Base-by-base conservation (phyloP, 2,888 invertebrate species). In the Celastrina argiolus region DNA sequence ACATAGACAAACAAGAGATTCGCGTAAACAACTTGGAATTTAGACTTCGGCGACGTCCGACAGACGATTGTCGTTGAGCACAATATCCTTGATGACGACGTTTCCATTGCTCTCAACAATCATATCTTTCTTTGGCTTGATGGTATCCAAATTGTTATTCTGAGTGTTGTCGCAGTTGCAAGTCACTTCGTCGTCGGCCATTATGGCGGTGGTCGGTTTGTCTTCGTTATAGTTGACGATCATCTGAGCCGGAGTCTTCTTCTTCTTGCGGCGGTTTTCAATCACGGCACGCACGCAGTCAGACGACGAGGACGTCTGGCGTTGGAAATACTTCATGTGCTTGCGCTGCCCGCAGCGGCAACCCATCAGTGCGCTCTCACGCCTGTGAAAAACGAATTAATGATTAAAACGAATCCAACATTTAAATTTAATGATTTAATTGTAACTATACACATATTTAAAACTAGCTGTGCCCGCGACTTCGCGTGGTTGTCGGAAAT, bases 341-440 rank as follows among this genome's bases (percentile, higher is more conserved):
- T 80, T 82, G 34, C 83, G 81, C 4, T 79, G 65, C 0, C 84
- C 81, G 72, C 91, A 91, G 0, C 82, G 84, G 76, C 91, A 91
- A 0, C 74, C 71, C 18, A 79, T 81, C 6, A 89, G 67, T 0
- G 83, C 82, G 26, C 79, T 79, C 67, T 82, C 82, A 16, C 80
- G 78, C 67, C 82, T 81, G 73, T 18, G 69, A 67, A n/a, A 65
- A 63, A 36, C 65, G 12, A 51, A 51, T 51, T 12, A 51, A 51
- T 22, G 1, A 51, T 51, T 14, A 26, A 51, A 51, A 2, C n/a
- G n/a, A 36, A 36, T 36, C 1, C 36, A n/a, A n/a, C n/a, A 36
- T 12, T 12, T 36, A 8, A 10, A 36, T 36, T n/a, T n/a, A n/a
- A n/a, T n/a, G n/a, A n/a, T n/a, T n/a, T n/a, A n/a, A n/a, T n/a